Base-by-base conservation (phyloP, 2,113 vertebrate species). In the Cyprinodon brontotheroides region DNA sequence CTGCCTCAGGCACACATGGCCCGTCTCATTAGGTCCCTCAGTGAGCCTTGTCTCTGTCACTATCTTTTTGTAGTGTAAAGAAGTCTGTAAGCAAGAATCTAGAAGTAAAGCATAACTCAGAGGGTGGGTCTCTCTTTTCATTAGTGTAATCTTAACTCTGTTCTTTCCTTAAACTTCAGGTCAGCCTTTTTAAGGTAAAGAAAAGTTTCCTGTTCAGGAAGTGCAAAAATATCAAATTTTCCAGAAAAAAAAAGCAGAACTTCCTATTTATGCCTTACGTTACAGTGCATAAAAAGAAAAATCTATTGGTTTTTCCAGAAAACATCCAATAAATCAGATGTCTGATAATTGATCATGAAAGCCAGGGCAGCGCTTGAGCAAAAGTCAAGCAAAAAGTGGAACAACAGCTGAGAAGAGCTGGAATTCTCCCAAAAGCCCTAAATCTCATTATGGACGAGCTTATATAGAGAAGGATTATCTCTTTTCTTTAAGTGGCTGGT, bases 381-480 rank as follows among this genome's bases (percentile, higher is more conserved):
- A 64, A 89, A 73, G 73, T 85, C 75, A 75, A 79, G 72, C 75
- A 75, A 78, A 91, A 71, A 79, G 74, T 71, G 65, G 69, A 77
- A 70, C 81, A 79, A 79, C 70, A 84, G 81, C 74, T 70, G 45
- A 39, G 43, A 74, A 76, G 74, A 89, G 77, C 84, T 84, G 89
- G 82, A 82, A 68, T 69, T 13, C 39, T 73, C 64, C 85, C 82
- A 82, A 82, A 86, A 71, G 76, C 73, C 66, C 61, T 71, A 81
- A 92, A 93, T 91, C 91, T 89, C 80, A 91, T 91, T 93, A 93
- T 61, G 84, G 67, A 10, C 61, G 40, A 70, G 86, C 68, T 91
- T 86, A 86, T 75, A 88, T 14, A 86, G 12, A 77, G 75, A 78
- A 78, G 84, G 84, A 85, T 89, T 85, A 88, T 76, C 82, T 78